Evolutionary conservation across 2,888 invertebrate genomes (phyloP).

Genomic region (Cordilura impudica): DNA sequence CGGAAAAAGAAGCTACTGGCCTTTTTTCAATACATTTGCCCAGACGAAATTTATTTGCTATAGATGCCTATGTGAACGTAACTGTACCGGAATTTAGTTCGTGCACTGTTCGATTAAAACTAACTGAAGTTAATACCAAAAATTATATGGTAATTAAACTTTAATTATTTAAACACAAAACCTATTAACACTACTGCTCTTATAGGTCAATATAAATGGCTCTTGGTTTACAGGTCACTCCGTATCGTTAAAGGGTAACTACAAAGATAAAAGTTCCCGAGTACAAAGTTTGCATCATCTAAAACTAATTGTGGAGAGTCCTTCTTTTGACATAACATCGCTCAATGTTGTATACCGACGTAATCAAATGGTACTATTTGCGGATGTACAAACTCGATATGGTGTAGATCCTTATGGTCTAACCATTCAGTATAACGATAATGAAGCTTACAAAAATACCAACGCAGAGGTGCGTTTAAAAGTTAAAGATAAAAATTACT

Average conservation of each 20-base stretch:
- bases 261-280: conserved; percentile 85
- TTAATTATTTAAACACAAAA: too few relatives aligned
- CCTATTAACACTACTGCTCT: not conserved
- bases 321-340: conserved; percentile 85
- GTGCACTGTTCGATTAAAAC: conserved; percentile 82
- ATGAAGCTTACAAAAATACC: conserved; percentile 82
- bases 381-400: conserved; percentile 82
- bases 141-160: conserved; percentile 88
- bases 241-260: conserved; percentile 84
- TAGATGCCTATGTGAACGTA: conserved; percentile 85
- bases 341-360: conserved; percentile 83
- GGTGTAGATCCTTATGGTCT: conserved; percentile 84
- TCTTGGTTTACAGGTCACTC: conserved; percentile 87
- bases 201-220: conserved; percentile 84
- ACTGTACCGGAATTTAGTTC: conserved; percentile 87
- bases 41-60: conserved; percentile 82
- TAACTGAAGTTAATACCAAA: conserved; percentile 83
- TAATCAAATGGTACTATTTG: conserved; percentile 83
- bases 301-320: conserved; percentile 85
- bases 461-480: conserved; percentile 82
- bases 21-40: conserved; percentile 82
- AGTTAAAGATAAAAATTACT: conserved; percentile 84
- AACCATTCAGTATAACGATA: conserved; percentile 81
- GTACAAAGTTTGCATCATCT: conserved; percentile 83
- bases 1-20: conserved; percentile 81